A percentile compares a stretch with the other conserved stretches of the same genome.
phyloP scores from a whole-genome alignment of 2,113 vertebrate genomes.

The Plecturocebus donacophilus region DNA sequence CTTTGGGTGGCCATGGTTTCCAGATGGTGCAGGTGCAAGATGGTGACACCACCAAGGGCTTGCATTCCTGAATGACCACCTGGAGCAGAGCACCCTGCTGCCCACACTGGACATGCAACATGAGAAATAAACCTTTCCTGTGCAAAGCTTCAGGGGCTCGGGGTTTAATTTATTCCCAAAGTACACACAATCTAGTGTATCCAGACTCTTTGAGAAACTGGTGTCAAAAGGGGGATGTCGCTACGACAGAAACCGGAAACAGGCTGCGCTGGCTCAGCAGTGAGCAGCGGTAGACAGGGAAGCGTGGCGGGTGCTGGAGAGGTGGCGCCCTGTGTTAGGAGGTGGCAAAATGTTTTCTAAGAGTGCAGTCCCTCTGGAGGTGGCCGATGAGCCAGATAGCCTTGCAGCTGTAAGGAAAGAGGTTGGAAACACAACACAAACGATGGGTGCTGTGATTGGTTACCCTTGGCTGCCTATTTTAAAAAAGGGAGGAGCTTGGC shows the following conservation, averaged over 20 bases:
- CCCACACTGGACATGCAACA: neutral
- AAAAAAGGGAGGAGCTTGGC: neutral
- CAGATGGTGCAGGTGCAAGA: neutral
- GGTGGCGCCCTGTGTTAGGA: accelerated
- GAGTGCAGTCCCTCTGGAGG: neutral
- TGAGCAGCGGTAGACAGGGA: neutral
- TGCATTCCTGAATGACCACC: neutral
- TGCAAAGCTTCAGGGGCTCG: neutral
- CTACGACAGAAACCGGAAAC: too few relatives aligned
- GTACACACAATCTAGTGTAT: too few relatives aligned
- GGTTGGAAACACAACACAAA: neutral
- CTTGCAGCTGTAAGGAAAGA: neutral
- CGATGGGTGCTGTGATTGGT: accelerated
- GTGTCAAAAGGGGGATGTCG: neutral
- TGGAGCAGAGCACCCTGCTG: neutral
- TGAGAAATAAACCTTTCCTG: neutral
- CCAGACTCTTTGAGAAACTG: neutral
- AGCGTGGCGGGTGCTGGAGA: accelerated
- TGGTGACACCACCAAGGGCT: neutral
- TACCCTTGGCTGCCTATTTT: neutral
- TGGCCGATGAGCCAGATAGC: accelerated
- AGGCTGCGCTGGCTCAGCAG: neutral
- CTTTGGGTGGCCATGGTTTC: neutral
- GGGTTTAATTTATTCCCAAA: neutral
- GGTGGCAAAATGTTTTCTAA: neutral